Evolutionary conservation across 2,797 vertebrate genomes (phyloP), one percentile per base, ranked within the genome.

Genomic region (Anas acuta): DNA sequence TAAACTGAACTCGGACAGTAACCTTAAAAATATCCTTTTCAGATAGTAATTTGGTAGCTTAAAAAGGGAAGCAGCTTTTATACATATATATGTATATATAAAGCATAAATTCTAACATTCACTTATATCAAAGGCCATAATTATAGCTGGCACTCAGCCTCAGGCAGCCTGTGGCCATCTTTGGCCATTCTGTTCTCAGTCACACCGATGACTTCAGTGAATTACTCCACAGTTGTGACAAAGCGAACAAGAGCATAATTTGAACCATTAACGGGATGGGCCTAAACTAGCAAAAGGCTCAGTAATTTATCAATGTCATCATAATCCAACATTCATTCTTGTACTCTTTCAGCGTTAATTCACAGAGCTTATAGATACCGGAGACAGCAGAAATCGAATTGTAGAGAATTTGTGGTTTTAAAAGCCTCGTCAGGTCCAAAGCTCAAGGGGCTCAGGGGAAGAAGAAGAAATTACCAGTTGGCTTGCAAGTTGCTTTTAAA

Each of bases 81-180:
- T 32, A 28, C 32, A 43, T n/a, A 39, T 41, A 20, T 30, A 41
- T 28, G 16, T 28, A 53, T 62, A 57, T 58, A 62, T 41, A 60
- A 62, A 93, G 41, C 84, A 56, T 32, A 89, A 90, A 80, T 45
- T 22, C 28, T 91, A 69, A 56, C 88, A 75, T 90, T 79, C 75
- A 79, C 75, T 93, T 92, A 90, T 80, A 87, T 77, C 72, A 77
- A 65, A 92, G 92, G 54, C 78, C 93, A 90, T 94, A 80, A 95
- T 95, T 90, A 83, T 1, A 90, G 75, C 6, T 91, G 95, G 87
- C 83, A 74, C 6, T 2, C n/a, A 84, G 90, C 65, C 86, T 74
- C 71, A 19, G 64, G 64, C 83, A 87, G 88, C 37, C 78, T 72
- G 7, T 43, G 88, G 93, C 92, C 92, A 72, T 80, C 90, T 71